Evolutionary conservation across 2,888 invertebrate genomes (phyloP), one percentile per base, ranked within the genome.

Genomic region (Teinopalpus imperialis): DNA sequence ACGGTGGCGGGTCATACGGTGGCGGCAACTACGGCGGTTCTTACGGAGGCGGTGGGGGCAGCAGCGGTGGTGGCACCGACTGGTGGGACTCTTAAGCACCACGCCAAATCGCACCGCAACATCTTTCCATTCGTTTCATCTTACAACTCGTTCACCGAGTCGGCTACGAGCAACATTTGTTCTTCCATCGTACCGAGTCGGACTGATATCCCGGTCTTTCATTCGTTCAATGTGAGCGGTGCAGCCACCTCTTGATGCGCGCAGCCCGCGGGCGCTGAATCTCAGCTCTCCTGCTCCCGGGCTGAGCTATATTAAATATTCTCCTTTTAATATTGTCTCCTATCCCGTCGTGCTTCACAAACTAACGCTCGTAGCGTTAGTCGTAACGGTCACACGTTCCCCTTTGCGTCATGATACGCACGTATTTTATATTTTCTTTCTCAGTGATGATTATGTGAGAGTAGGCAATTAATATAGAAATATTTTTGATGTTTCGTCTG

Each of bases 401-500:
- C 67, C 61, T 66, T 63, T 60, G 61, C 54, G 59, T 54, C 64
- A 69, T 66, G 70, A 61, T 65, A 56, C 65, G 70, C 74, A 67
- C 69, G 68, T 66, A 69, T 74, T 67, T 71, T 74, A 66, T 76
- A 63, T 66, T 70, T 74, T 64, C 12, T 9, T 37, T 69, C 52
- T 64, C 67, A 69, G 66, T 77, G 66, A 71, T 62, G 66, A 73
- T 72, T 76, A 81, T 79, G 78, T 78, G 80, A 71, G 69, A 66
- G 79, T 85, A 80, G 81, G 70, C 66, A 69, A 75, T 77, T 77
- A 75, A 74, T 76, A 85, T 81, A 81, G 74, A 76, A 69, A 82
- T 83, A 85, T 83, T 83, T 86, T 82, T 78, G 82, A 82, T 82
- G 83, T 86, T 78, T 69, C 70, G 73, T 78, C 83, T 82, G 82